Percentiles rank a stretch among this genome's conserved stretches.
These are phyloP conservation scores for Halyomorpha halys DNA, from an alignment of 1,140 invertebrate genomes.

Conservation along the genomic window DNA sequence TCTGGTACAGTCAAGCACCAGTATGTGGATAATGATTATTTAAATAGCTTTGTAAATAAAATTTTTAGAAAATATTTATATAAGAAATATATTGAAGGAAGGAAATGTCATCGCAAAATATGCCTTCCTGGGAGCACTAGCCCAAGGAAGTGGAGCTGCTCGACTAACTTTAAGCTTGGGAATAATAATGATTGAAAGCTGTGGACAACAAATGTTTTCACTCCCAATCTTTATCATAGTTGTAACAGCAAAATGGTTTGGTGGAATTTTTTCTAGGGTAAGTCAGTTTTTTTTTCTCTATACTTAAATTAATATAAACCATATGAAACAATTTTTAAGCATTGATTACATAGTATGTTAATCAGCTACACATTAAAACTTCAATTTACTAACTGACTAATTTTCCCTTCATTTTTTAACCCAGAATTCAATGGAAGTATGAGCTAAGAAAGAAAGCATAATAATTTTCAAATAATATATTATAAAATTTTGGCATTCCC, in stretches of 20 bases:
- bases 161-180: conserved; percentile 19
- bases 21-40: background rate
- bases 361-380: too few relatives aligned
- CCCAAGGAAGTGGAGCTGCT: conserved; percentile 11
- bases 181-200: conserved; percentile 17
- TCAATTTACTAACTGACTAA: too few relatives aligned
- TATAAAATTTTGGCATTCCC: too few relatives aligned
- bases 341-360: too few relatives aligned
- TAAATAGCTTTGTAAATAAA: too few relatives aligned
- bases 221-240: conserved; percentile 16
- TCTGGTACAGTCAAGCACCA: background rate
- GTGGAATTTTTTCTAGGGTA: conserved; percentile 5
- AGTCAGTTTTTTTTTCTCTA: background rate
- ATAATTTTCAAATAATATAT: too few relatives aligned
- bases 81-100: background rate
- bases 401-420: too few relatives aligned
- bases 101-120: conserved; percentile 4
- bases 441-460: too few relatives aligned
- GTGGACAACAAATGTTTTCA: conserved; percentile 2
- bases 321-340: too few relatives aligned
- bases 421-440: too few relatives aligned
- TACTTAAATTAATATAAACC: too few relatives aligned
- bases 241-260: conserved; percentile 9
- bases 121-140: conserved; percentile 13
- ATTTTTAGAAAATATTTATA: too few relatives aligned